Base-by-base conservation (phyloP, 30 jellyfish, hydroid and myxozoan genomes). In the Clytia hemisphaerica region DNA sequence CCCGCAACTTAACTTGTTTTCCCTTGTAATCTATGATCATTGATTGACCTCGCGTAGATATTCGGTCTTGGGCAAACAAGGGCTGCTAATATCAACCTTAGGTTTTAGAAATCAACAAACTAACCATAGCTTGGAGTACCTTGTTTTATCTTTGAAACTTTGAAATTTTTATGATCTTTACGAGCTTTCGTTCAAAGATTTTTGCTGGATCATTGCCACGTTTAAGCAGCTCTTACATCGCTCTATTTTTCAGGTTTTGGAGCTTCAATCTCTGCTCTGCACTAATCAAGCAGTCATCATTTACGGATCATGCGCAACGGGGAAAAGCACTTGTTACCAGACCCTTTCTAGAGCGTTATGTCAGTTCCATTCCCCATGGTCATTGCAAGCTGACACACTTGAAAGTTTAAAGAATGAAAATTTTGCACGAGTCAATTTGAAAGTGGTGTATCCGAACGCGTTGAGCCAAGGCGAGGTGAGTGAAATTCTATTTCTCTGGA, bases 281-380 rank as follows among this genome's bases (percentile, higher is more conserved):
- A 47, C 28, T 60, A 65, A 47, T 50, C 67, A 73, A 2, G 57
- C 90, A n/a, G 88, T 83, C 38, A 74, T 74, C 37, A 73, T 83
- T n/a, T 69, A 73, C 10, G 94, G 94, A 21, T 62, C 45, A 2
- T 48, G 85, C 16, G 89, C 80, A 34, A 47, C 90, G 16, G 94
- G 90, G 7, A 83, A 83, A 63, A 75, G 90, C 28, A 73, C 88
- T 7, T 83, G 94, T 61, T 83, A 83, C 76, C 75, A 68, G 58
- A 83, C 94, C 36, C 84, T 83, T 0, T 73, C 79, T 24, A 79
- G 94, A 3, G 77, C 94, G 1, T 45, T 83, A 44, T 83, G 85
- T 45, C 94, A 83, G 84, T 83, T 83, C 73, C 74, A 67, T 53
- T 83, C 89, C 37, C 58, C 79, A 1, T 83, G 94, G 94, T 50